These are phyloP conservation scores for Botrylloides violaceus DNA, from an alignment of 23 tunicate genomes.

Conservation along the genomic window DNA sequence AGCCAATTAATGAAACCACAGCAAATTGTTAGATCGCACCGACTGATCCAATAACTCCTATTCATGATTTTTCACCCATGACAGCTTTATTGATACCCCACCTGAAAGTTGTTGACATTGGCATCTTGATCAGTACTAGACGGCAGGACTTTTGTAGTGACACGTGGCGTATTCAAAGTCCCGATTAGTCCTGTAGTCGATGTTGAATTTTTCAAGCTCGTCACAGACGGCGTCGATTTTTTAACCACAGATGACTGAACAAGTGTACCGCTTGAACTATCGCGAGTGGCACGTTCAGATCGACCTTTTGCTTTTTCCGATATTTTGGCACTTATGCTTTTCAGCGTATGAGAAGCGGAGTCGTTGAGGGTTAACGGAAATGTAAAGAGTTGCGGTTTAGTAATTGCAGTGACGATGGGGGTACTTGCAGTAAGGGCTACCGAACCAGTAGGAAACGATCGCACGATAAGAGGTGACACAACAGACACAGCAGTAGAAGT, in stretches of 20 bases:
- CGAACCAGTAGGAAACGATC: conserved; percentile 24
- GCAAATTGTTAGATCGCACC: too few species aligned
- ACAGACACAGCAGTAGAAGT: conserved; percentile 41
- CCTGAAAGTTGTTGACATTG: not conserved
- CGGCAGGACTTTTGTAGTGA: not conserved
- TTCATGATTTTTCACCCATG: too few species aligned
- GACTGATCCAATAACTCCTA: too few species aligned
- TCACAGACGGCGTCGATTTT: not conserved
- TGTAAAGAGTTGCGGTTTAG: not conserved
- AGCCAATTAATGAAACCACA: too few species aligned
- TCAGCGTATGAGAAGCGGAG: not conserved
- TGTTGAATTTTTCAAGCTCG: not conserved
- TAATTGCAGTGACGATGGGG: not conserved
- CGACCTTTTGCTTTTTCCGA: not conserved
- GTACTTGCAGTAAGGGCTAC: conserved; percentile 16
- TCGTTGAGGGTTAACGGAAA: not conserved
- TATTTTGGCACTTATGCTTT: not conserved
- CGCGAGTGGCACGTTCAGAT: not conserved
- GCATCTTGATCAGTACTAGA: not conserved
- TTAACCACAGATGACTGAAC: not conserved
- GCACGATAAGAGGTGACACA: conserved; percentile 44
- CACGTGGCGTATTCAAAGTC: not conserved
- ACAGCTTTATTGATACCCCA: too few species aligned
- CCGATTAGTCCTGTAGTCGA: not conserved
- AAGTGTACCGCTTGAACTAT: too few species aligned